A percentile compares a stretch with the other conserved stretches of the same genome.
These are phyloP conservation scores for Phocoena sinus DNA, from an alignment of 2,113 vertebrate species.

Conservation along the genomic window DNA sequence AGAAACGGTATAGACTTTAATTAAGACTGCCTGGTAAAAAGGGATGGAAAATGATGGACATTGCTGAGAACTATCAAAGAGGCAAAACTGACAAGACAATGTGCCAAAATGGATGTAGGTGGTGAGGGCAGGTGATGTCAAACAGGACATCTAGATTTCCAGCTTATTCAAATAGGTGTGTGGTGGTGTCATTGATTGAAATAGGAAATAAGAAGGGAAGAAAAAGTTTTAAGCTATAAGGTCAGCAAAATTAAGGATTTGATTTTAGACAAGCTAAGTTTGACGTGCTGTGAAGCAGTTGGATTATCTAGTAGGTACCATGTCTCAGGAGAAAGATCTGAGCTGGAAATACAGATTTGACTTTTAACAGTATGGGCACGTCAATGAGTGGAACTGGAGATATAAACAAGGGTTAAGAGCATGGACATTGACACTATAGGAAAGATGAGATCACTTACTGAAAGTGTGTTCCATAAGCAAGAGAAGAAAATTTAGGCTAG, in stretches of 20 bases:
- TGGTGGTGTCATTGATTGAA: not conserved
- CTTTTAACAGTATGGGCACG: not conserved
- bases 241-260: not conserved
- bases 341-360: not conserved
- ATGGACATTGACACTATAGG: fast-evolving
- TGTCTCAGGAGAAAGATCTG: not conserved
- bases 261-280: not conserved
- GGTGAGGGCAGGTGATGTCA: not conserved
- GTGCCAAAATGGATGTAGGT: no score
- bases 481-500: not conserved
- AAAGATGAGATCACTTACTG: not conserved
- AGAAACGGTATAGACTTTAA: not conserved
- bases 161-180: not conserved
- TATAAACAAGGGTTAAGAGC: not conserved
- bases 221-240: not conserved
- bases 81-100: not conserved
- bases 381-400: not conserved
- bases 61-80: not conserved
- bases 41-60: not conserved
- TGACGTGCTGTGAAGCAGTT: not conserved
- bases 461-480: not conserved
- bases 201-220: not conserved
- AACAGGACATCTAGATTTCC: not conserved
- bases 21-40: not conserved
- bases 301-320: not conserved